Evolutionary conservation across 92 coral and sea anemone genomes (phyloP), one percentile per base, ranked within the genome.

Genomic region (Epizoanthus stellaris): DNA sequence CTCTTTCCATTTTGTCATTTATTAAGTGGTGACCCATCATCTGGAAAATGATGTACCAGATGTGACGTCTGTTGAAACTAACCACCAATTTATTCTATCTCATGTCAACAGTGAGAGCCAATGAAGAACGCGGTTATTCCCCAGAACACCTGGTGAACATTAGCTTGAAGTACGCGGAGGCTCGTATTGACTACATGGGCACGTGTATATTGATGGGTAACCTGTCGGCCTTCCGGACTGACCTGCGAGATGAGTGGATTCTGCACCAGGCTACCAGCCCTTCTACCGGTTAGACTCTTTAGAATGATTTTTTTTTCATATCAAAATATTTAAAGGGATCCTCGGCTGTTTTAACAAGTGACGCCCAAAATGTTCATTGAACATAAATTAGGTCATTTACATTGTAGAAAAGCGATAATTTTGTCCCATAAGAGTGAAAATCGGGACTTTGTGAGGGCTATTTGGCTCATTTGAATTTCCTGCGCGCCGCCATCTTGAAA

Each of bases 151-250:
- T 87, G 49, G 91, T 91, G 61, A 89, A 92, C 39, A 76, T 96
- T 43, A 77, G 87, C 20, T 86, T 96, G 70, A 86, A 94, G 62
- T 93, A 96, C 86, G 92, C 96, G 69, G 99, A 96, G 73, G 92
- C 98, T 9, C 94, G 99, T 12, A 62, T 96, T 56, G 99, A 96
- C 87, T 96, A 96, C 94, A 96, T 96, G 99, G 97, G 98, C 0
- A 94, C 99, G 5, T 96, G 99, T 74, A 93, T 96, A 45, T 81
- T 95, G 85, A 96, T 96, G 99, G 99, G 99, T 19, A 96, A 96
- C 73, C 67, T 96, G 67, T 88, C 96, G 12, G 89, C 95, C 36
- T 91, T 96, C 70, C 91, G 89, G 71, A 93, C 93, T 25, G 93
- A 93, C 79, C 68, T 96, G 93, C 82, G 87, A 4, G 99, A 96